A percentile compares a stretch with the other conserved stretches of the same genome.
These are phyloP conservation scores for Brevimyrus niger DNA, from an alignment of 2,113 vertebrate species.

Conservation along the genomic window DNA sequence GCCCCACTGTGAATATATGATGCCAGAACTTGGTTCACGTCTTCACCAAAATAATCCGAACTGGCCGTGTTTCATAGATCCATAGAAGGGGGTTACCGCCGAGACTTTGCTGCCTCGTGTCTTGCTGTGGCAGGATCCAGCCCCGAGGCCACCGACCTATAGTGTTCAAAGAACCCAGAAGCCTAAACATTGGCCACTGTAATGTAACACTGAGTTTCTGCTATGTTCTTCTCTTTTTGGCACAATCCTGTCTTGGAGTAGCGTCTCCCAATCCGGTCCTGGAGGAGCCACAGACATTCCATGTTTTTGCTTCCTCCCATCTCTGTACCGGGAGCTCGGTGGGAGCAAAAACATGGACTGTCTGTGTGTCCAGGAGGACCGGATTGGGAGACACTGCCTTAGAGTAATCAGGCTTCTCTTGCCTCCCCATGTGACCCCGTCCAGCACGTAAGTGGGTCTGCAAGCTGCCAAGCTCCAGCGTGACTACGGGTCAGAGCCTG, in stretches of 20 bases:
- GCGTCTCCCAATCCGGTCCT: background rate
- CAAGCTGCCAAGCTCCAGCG: background rate
- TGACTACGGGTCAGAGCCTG: background rate
- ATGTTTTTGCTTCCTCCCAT: background rate
- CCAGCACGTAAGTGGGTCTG: background rate
- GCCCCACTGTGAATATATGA: background rate
- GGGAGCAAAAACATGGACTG: background rate
- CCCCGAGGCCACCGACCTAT: background rate
- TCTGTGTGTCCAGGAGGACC: background rate
- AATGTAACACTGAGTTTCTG: background rate
- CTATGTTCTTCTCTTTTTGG: background rate
- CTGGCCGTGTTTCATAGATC: background rate
- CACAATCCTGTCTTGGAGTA: background rate
- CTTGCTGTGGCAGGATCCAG: background rate
- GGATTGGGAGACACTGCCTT: background rate
- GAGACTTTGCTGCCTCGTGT: background rate
- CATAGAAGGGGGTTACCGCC: background rate
- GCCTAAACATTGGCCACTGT: background rate
- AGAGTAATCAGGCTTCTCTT: background rate
- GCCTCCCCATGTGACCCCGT: background rate
- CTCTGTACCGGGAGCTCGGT: too few species aligned
- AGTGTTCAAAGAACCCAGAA: background rate
- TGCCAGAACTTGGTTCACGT: background rate
- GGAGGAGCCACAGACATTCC: background rate
- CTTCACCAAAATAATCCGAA: background rate